Conservation (phyloP, 2,888 invertebrate genomes). For the Clostera curtula region DNA sequence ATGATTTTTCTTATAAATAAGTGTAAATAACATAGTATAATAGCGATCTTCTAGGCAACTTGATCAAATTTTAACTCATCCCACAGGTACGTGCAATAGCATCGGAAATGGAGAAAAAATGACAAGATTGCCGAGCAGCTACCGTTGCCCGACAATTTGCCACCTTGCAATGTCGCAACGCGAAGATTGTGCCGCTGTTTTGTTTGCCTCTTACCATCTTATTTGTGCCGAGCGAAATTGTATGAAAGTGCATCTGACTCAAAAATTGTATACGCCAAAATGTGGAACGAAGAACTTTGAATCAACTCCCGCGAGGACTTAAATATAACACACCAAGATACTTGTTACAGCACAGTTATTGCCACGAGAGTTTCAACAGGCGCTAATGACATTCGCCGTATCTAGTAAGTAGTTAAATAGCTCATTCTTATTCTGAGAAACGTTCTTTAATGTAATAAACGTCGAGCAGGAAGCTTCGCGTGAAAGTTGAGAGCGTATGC, state of each 20-base stretch:
- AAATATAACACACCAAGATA: conserved; percentile 22
- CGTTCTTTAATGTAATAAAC: conserved; percentile 71
- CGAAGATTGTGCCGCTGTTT: conserved; percentile 67
- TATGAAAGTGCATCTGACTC: conserved; percentile 48
- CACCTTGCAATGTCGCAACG: conserved; percentile 63
- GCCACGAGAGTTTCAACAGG: conserved; percentile 30
- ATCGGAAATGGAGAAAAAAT: conserved; percentile 57
- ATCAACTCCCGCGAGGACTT: conserved; percentile 21
- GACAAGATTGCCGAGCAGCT: conserved; percentile 58
- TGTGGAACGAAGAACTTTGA: conserved; percentile 29
- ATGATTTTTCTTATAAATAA: too few species aligned
- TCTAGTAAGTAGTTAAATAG: conserved; percentile 68
- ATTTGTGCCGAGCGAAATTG: conserved; percentile 62
- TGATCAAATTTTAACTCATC: too few species aligned
- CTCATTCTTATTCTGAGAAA: conserved; percentile 71
- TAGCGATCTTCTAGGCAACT: too few species aligned
- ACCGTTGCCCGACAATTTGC: conserved; percentile 56
- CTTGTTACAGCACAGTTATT: conserved; percentile 19
- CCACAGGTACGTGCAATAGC: conserved; percentile 32
- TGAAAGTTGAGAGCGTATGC: conserved; percentile 75
- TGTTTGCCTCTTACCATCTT: conserved; percentile 67
- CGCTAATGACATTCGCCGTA: conserved; percentile 51
- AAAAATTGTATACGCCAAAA: conserved; percentile 48
- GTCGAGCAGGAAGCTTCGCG: conserved; percentile 69
- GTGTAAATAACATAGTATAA: too few species aligned